Evolutionary conservation across 2,888 invertebrate genomes (phyloP), one percentile per base, ranked within the genome.

Genomic region (Dryadula phaetusa): DNA sequence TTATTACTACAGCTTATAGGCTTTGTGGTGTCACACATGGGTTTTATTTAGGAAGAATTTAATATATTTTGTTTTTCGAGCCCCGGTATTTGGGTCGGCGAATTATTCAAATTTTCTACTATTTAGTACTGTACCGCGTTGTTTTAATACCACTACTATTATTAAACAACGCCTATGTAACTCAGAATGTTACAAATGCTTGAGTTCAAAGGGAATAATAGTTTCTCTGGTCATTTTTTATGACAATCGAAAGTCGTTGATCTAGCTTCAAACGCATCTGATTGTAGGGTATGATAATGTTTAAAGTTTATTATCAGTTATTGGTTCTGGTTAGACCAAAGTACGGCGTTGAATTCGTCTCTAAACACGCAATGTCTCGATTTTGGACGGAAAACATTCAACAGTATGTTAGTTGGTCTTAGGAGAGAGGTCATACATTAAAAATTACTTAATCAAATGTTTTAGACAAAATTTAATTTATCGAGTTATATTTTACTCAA

Each of bases 11-110:
- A 22, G 32, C 18, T 37, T 20, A 54, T 42, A 37, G 47, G 58
- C 47, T 58, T 58, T 58, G 56, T 56, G 58, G 56, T 28, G 47
- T 47, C 64, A 64, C 64, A 58, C 47, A 58, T 58, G 47, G 64
- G 40, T 58, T 64, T 64, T 58, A 58, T 60, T 47, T 65, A n/a
- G 58, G 22, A 70, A 66, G 66, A 66, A 68, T 70, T 53, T 63
- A 68, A 68, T 68, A 49, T 62, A 62, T 65, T 70, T 60, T 47
- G 68, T 66, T 70, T 61, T 80, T 62, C 66, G 37, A 32, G 62
- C 16, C 44, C 28, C 37, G 64, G 64, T 62, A 64, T 64, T 66
- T 28, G 62, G 61, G 32, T 32, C 53, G 54, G 25, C 6, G 28
- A 53, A 69, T 62, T 63, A 70, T 70, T 66, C 58, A 70, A 63